Base-by-base conservation (phyloP, 1,140 invertebrate genomes). In the Pemphigus obesinymphae region DNA sequence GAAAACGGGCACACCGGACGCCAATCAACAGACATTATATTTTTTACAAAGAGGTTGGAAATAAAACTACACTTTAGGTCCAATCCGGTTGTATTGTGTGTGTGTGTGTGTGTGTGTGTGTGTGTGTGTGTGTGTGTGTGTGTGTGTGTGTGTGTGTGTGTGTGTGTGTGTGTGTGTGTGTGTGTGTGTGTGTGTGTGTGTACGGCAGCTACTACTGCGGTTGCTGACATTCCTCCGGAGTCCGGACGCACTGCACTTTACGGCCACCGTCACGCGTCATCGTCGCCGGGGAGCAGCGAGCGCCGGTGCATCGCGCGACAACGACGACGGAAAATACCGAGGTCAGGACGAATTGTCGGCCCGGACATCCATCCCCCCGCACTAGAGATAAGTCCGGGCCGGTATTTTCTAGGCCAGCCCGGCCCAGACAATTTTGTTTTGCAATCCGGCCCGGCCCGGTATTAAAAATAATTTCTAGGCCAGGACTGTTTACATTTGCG, bases 21-120 rank as follows among this genome's bases (percentile, higher is more conserved):
- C 75, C 75, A 61, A 78, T 80, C 55, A 80, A 80, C 76, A 6
- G 34, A 63, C 34, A 23, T 78, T 61, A 29, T n/a, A n/a, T 78
- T 55, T 53, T 73, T 13, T 40, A 58, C 50, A 58, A 37, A 40
- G 23, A 78, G 50, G 73, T 58, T 34, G 45, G 26, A 58, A 40
- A 43, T 43, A 58, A 31, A 31, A 80, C 66, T 70, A 70, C 6
- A 43, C 68, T 48, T 50, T 20, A 63, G 37, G 26, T 37, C 76
- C 34, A 29, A 61, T 78, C 53, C 53, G 75, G 53, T 78, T 58
- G 53, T 37, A 78, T 78, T 78, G 34, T 78, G 37, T 61, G 29
- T 72, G 17, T 31, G 7, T 53, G 20, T 17, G 50, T 40, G 37
- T 40, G 37, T 40, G 37, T 40, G 37, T 40, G 37, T 40, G 37